These are phyloP conservation scores for Montifringilla adamsi DNA, from an alignment of 2,113 vertebrate genomes.

Conservation along the genomic window DNA sequence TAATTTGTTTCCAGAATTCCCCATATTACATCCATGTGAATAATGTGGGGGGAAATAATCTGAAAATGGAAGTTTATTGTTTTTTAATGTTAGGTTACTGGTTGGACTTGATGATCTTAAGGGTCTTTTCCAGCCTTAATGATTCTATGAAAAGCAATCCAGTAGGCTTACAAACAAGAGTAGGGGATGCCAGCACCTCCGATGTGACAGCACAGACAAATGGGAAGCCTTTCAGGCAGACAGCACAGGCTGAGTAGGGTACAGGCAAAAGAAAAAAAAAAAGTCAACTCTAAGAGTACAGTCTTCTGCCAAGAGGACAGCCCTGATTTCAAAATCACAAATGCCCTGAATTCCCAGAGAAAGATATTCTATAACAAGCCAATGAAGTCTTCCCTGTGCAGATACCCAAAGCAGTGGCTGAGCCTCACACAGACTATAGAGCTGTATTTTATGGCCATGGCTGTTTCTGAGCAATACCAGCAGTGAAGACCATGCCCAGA, in stretches of 20 bases:
- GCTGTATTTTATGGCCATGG: background rate
- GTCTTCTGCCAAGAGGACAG: background rate
- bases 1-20: background rate
- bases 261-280: background rate
- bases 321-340: background rate
- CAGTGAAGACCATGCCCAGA: background rate
- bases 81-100: background rate
- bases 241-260: background rate
- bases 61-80: background rate
- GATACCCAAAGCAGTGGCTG: background rate
- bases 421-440: accelerated
- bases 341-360: background rate
- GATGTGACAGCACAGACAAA: background rate
- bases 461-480: background rate
- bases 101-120: background rate
- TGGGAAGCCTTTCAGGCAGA: background rate
- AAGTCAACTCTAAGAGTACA: accelerated
- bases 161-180: background rate
- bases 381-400: background rate
- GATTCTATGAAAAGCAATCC: background rate
- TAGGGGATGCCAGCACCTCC: background rate
- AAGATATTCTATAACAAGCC: background rate
- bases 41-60: background rate
- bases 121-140: background rate
- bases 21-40: background rate